Conservation (phyloP, 2,888 invertebrate genomes). For the Pseudococcus longispinus region DNA sequence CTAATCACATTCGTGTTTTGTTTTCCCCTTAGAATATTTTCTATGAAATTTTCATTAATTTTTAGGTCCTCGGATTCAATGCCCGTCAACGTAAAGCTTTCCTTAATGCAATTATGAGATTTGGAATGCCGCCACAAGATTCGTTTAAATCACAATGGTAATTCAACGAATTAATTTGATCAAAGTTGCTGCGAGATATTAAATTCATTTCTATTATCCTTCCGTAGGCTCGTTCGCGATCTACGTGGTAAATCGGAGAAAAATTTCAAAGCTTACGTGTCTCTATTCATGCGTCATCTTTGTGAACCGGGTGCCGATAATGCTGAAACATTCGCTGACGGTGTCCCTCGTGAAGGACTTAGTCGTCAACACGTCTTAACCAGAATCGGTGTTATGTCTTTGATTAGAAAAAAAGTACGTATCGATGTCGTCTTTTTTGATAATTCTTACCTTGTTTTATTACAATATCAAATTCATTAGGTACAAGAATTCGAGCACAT, state of each 20-base stretch:
- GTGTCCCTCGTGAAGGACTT: conserved; percentile 95
- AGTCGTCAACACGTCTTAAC: conserved; percentile 97
- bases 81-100: conserved; percentile 98
- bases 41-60: background rate
- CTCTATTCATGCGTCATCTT: conserved; percentile 97
- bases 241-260: conserved; percentile 96
- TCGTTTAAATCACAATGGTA: conserved; percentile 98
- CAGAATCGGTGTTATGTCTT: conserved; percentile 97
- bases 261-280: conserved; percentile 98
- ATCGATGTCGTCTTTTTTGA: background rate
- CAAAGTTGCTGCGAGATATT: background rate
- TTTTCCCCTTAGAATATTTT: background rate
- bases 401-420: conserved; percentile 90
- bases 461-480: conserved; percentile 61
- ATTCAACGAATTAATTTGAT: conserved; percentile 50
- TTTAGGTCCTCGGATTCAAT: conserved; percentile 93
- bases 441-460: background rate
- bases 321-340: conserved; percentile 96
- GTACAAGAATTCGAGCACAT: conserved; percentile 99
- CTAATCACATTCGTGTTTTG: background rate
- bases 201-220: background rate
- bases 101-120: conserved; percentile 99
- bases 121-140: conserved; percentile 99
- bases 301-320: conserved; percentile 99
- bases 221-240: conserved; percentile 85